Evolutionary conservation across 2,888 invertebrate genomes (phyloP), one percentile per base, ranked within the genome.

Genomic region (Pollenia griseotomentosa): DNA sequence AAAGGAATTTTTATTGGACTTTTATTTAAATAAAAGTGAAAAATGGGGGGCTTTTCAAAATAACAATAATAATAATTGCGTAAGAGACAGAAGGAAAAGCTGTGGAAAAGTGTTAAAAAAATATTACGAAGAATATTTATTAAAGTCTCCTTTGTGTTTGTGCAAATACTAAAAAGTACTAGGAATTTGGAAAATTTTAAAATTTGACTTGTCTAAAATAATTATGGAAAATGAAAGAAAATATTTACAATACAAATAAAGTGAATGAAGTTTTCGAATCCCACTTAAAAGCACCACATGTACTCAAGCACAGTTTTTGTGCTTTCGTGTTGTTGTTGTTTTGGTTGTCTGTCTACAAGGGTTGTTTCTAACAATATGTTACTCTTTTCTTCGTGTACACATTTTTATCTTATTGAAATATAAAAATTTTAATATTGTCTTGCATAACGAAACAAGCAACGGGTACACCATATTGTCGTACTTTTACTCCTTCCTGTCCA

Each of bases 331-430:
- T 71, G 57, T 57, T 71, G 57, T 33, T 16, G 1, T 12, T 57
- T 7, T 77, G 57, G 8, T 14, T 73, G 11, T 59, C 51, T 53
- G 59, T 42, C 55, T 65, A 46, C 53, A 81, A 73, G 86, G 86
- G 86, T 83, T 83, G 86, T 77, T 68, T 81, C 77, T 73, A 81
- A 74, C 81, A 87, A 84, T 83, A 87, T 87, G 86, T 74, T 87
- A 68, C 66, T 73, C 48, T 23, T 71, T 55, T 23, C 70, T 48
- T 77, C 48, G 70, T 40, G 40, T 42, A 48, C 42, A 42, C 16
- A 42, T 66, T 75, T 68, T 59, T 19, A 65, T 70, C 65, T 61
- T 71, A 61, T 59, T 42, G 48, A 53, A 65, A 63, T 53, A 71
- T 14, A 71, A 65, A 53, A 71, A 61, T 59, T 14, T 51, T 70